phyloP scores from a whole-genome alignment of 1,140 invertebrate genomes.

The Battus philenor region DNA sequence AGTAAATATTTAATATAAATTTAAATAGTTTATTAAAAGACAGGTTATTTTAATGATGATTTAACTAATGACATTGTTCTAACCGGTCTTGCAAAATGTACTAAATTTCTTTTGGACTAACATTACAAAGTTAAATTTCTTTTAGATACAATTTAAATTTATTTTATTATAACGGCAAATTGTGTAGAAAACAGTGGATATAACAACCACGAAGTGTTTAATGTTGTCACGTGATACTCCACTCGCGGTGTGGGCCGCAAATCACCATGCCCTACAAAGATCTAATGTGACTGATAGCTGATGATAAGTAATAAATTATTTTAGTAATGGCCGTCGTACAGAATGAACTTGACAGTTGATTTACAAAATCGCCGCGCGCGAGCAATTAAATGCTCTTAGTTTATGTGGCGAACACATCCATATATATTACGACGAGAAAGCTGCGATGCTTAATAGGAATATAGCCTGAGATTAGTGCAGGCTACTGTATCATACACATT shows the following conservation, averaged over 20 bases:
- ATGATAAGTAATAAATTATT: conserved; percentile 13
- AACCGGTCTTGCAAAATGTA: no score
- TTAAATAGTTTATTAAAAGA: no score
- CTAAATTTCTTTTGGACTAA: no score
- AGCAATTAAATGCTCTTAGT: conserved; percentile 2
- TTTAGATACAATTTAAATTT: no score
- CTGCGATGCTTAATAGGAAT: background rate
- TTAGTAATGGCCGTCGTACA: conserved; percentile 7
- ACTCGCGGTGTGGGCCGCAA: conserved; percentile 5
- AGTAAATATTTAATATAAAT: no score
- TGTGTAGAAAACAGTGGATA: no score
- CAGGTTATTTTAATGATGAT: no score
- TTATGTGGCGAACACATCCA: background rate
- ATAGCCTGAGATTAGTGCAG: background rate
- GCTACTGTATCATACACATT: background rate
- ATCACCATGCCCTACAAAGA: conserved; percentile 11
- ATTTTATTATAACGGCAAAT: no score
- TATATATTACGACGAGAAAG: no score
- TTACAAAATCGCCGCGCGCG: background rate
- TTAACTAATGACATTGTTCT: no score
- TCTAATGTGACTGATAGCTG: conserved; percentile 9
- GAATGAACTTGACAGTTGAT: conserved; percentile 14
- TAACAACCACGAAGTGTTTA: no score
- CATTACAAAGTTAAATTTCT: no score
- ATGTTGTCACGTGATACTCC: background rate